Conservation (phyloP, 2,888 invertebrate species). For the Smittia sp. region DNA sequence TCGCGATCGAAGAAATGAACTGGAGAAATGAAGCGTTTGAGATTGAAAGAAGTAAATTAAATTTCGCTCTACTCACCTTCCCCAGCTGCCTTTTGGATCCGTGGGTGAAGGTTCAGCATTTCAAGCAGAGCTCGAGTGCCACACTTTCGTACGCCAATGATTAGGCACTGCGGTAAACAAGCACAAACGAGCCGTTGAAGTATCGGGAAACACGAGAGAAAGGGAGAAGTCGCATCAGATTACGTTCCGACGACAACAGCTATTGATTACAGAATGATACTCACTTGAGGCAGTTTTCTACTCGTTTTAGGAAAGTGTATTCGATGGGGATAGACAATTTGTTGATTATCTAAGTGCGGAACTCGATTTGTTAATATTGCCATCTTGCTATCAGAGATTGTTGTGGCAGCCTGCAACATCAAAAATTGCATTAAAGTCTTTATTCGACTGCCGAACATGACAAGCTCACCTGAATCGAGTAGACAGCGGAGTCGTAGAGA, state of each 20-base stretch:
- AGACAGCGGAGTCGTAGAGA: slow-evolving; percentile 79
- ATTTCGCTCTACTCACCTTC: no score
- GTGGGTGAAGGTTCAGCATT: slow-evolving; percentile 91
- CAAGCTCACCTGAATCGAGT: slow-evolving; percentile 64
- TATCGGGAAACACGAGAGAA: neutral
- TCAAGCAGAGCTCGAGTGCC: slow-evolving; percentile 94
- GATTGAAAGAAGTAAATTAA: no score
- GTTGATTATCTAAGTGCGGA: slow-evolving; percentile 50
- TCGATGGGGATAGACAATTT: slow-evolving; percentile 54
- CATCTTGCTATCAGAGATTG: slow-evolving; percentile 59
- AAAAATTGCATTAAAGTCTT: neutral
- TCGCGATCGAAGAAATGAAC: slow-evolving; percentile 97
- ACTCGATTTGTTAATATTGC: slow-evolving; percentile 49
- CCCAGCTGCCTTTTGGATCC: slow-evolving; percentile 87
- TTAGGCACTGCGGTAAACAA: slow-evolving; percentile 64
- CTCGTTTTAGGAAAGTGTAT: slow-evolving; percentile 63
- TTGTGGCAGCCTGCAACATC: slow-evolving; percentile 57
- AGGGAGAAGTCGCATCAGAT: neutral
- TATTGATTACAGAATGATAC: slow-evolving; percentile 42
- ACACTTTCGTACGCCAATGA: slow-evolving; percentile 94
- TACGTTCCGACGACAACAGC: neutral
- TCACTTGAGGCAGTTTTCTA: slow-evolving; percentile 63
- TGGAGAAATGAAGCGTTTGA: no score
- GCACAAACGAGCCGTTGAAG: neutral
- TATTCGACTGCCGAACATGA: neutral